Evolutionary conservation across 30 jellyfish, hydroid and myxozoan species (phyloP), one percentile per base, ranked within the genome.

Genomic region (Aurelia aurita): DNA sequence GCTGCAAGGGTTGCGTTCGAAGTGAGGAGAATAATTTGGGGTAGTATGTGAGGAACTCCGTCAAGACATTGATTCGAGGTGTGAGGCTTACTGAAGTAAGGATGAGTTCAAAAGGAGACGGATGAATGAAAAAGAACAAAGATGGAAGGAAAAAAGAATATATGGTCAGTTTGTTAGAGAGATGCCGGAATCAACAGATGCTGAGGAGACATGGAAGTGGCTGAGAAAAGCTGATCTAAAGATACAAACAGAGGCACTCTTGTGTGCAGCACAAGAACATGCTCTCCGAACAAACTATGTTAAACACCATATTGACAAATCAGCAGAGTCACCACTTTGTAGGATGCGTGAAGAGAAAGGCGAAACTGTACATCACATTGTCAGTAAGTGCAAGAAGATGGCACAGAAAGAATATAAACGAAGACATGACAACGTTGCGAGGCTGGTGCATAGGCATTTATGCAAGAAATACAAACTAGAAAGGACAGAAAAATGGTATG

Each of bases 21-120:
- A 58, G 62, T 29, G 86, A 26, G 74, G 74, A 54, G 74, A 74
- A 54, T 26, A 74, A 58, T 28, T 59, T 74, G 61, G 71, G 74
- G 29, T 74, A 74, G 86, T 26, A 57, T 29, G 20, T 74, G 23
- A 49, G 29, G 60, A 62, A 74, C 61, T 55, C 76, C 22, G 46
- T 28, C 16, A 57, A 6, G 87, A 58, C n/a, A n/a, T n/a, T n/a
- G n/a, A n/a, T n/a, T n/a, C n/a, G n/a, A n/a, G n/a, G n/a, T n/a
- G n/a, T n/a, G n/a, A n/a, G n/a, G n/a, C n/a, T n/a, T n/a, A n/a
- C n/a, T n/a, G n/a, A n/a, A n/a, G n/a, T n/a, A n/a, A n/a, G n/a
- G n/a, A n/a, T n/a, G n/a, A n/a, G n/a, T n/a, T n/a, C n/a, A n/a
- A n/a, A n/a, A n/a, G n/a, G n/a, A n/a, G n/a, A n/a, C n/a, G n/a